Evolutionary conservation across 2,113 vertebrate species (phyloP).

Genomic region (Triplophysa rosa): DNA sequence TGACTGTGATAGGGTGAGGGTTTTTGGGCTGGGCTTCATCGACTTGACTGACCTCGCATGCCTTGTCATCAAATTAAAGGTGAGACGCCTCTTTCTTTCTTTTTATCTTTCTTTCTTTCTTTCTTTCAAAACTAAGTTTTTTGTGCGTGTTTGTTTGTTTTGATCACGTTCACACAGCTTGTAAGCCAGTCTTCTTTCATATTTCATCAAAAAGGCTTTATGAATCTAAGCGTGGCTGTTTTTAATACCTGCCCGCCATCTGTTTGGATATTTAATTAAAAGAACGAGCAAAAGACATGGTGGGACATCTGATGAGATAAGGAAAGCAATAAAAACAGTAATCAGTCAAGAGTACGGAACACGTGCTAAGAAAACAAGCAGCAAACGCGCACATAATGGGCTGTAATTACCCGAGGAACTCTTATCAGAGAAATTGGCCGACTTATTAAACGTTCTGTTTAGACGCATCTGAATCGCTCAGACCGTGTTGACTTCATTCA

Average conservation of each 20-base stretch:
- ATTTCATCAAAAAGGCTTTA: constrained; percentile 42
- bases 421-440: neutral
- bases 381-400: neutral
- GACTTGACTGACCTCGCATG: constrained; percentile 69
- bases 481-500: neutral
- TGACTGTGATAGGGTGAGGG: constrained; percentile 62
- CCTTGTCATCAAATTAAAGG: constrained; percentile 69
- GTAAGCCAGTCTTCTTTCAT: constrained; percentile 15
- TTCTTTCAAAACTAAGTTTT: neutral
- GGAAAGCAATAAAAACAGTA: constrained; percentile 20
- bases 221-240: constrained; percentile 28
- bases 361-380: neutral
- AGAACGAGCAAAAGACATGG: neutral
- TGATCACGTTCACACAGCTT: neutral
- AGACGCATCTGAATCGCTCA: neutral
- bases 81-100: constrained; percentile 55
- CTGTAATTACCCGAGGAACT: neutral
- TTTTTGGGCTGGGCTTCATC: constrained; percentile 66
- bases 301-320: constrained; percentile 33
- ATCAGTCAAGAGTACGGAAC: constrained; percentile 22
- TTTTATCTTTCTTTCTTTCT: no score
- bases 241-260: constrained; percentile 45
- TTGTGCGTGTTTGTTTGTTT: neutral
- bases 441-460: no score
- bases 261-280: constrained; percentile 48